Evolutionary conservation across 2,888 invertebrate species (phyloP).

Genomic region (Amphipyra tragopoginis): DNA sequence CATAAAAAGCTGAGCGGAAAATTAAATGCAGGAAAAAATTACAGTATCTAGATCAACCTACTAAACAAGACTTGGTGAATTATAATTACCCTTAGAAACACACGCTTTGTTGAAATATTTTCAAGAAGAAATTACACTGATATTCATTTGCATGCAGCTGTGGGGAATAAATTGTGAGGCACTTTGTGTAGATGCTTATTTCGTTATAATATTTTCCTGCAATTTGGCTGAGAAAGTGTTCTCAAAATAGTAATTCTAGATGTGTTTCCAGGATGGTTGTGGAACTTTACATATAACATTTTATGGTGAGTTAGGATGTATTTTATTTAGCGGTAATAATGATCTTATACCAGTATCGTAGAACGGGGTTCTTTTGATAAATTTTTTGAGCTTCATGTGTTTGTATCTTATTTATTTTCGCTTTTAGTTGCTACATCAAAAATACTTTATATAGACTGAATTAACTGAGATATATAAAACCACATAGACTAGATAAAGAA

Average conservation of each 20-base stretch:
- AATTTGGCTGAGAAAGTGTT: not conserved
- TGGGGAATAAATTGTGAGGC: conserved; percentile 20
- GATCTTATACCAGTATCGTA: too few relatives aligned
- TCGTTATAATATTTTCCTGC: conserved; percentile 4
- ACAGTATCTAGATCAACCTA: conserved; percentile 15
- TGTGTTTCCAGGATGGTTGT: too few relatives aligned
- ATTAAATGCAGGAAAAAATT: conserved; percentile 18
- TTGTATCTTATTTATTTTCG: too few relatives aligned
- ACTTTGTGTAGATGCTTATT: conserved; percentile 11
- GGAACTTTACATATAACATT: too few relatives aligned
- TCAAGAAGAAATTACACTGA: conserved; percentile 17
- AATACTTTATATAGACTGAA: too few relatives aligned
- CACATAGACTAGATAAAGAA: too few relatives aligned
- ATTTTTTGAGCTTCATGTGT: too few relatives aligned
- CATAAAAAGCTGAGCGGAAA: conserved; percentile 18
- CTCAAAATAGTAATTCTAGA: conserved; percentile 2
- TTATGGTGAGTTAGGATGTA: too few relatives aligned
- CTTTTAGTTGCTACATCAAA: too few relatives aligned
- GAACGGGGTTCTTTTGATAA: too few relatives aligned
- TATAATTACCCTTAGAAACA: conserved; percentile 1
- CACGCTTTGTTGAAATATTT: conserved; percentile 11
- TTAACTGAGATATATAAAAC: too few relatives aligned
- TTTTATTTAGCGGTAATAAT: too few relatives aligned
- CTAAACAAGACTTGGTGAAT: conserved; percentile 7
- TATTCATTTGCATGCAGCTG: not conserved